Percentiles rank a stretch among this genome's conserved stretches.
phyloP scores from a whole-genome alignment of 1,140 invertebrate species.

The Anagrus nilaparvatae region DNA sequence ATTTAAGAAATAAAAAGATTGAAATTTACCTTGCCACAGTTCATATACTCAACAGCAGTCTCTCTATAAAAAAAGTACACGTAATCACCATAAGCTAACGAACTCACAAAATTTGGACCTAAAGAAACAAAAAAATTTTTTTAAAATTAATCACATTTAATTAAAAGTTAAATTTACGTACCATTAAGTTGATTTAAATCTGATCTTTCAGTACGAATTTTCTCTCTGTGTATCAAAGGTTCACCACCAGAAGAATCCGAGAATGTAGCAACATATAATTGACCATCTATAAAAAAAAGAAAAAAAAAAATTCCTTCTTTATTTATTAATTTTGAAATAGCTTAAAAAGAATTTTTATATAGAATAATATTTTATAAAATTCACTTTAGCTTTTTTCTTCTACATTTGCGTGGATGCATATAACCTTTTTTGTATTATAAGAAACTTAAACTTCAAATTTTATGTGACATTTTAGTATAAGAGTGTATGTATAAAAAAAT shows the following conservation, averaged over 20 bases:
- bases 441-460: too few relatives aligned
- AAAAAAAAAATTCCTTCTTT: background rate
- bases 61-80: conserved; percentile 97
- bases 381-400: background rate
- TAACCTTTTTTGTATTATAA: too few relatives aligned
- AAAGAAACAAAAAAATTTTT: conserved; percentile 28
- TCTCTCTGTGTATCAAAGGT: conserved; percentile 80
- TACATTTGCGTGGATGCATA: too few relatives aligned
- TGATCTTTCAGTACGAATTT: conserved; percentile 75
- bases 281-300: conserved; percentile 53
- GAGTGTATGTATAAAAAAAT: too few relatives aligned
- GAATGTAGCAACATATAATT: conserved; percentile 89
- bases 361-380: background rate
- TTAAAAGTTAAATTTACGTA: conserved; percentile 35
- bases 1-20: too few relatives aligned
- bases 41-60: conserved; percentile 90
- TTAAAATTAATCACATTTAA: background rate
- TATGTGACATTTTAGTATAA: too few relatives aligned
- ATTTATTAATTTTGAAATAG: background rate
- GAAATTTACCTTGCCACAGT: conserved; percentile 84
- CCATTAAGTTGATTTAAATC: conserved; percentile 67
- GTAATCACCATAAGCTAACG: conserved; percentile 82
- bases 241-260: conserved; percentile 88
- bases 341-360: background rate
- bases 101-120: conserved; percentile 90